These are phyloP conservation scores for Andrena haemorrhoa DNA, from an alignment of 2,888 invertebrate genomes.

Conservation along the genomic window DNA sequence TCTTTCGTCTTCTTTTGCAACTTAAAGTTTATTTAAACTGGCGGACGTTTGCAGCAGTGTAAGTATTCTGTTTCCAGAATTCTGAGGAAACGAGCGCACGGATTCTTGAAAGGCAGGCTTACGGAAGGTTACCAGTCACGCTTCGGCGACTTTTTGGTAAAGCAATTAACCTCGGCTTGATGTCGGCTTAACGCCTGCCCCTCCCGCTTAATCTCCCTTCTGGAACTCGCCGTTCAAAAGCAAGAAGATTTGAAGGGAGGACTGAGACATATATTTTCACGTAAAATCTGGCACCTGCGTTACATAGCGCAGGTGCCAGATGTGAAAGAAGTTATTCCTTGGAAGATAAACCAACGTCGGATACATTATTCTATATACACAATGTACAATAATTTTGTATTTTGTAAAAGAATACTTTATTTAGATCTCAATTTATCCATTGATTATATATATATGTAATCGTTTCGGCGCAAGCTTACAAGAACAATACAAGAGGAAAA, in stretches of 20 bases:
- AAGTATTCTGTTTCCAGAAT: background rate
- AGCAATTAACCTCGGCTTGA: conserved; percentile 30
- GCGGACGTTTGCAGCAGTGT: background rate
- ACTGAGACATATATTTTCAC: too few species aligned
- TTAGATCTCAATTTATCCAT: conserved; percentile 21
- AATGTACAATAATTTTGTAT: conserved; percentile 7
- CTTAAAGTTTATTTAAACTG: too few species aligned
- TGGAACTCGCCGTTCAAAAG: background rate
- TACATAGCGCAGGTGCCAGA: background rate
- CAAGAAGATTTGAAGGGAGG: background rate
- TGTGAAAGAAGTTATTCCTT: background rate
- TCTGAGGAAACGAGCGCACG: background rate
- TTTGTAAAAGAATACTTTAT: conserved; percentile 55
- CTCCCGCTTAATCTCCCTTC: conserved; percentile 21
- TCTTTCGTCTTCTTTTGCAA: too few species aligned
- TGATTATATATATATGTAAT: background rate
- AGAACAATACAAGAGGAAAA: background rate
- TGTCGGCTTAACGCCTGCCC: conserved; percentile 29
- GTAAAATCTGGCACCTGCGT: too few species aligned
- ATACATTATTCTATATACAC: background rate
- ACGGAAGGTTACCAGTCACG: conserved; percentile 13
- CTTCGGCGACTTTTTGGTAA: conserved; percentile 28
- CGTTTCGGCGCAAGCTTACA: conserved; percentile 21
- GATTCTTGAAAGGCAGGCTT: conserved; percentile 1
- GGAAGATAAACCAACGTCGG: background rate